Evolutionary conservation across 2,888 invertebrate genomes (phyloP).

Genomic region (Acrobasis consociella): DNA sequence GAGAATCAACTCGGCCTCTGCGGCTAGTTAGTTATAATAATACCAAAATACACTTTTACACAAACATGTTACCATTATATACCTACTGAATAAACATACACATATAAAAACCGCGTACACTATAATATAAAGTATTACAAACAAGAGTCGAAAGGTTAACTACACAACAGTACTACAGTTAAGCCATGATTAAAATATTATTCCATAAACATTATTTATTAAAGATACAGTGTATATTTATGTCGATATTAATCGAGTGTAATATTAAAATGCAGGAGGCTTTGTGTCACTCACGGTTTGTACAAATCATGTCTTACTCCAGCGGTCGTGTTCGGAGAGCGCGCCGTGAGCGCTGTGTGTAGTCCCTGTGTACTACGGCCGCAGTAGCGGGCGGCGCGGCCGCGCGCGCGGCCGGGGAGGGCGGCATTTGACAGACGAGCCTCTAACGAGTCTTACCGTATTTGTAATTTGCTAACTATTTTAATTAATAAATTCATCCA

Average conservation of each 20-base stretch:
- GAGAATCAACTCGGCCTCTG: conserved; percentile 44
- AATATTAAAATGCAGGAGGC: conserved; percentile 65
- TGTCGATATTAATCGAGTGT: conserved; percentile 69
- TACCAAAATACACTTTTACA: conserved; percentile 81
- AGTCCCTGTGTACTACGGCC: conserved; percentile 2
- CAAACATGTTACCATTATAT: conserved; percentile 73
- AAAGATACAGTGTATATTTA: conserved; percentile 74
- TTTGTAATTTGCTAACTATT: conserved; percentile 83
- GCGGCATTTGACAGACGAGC: conserved; percentile 76
- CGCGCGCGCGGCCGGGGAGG: conserved; percentile 40
- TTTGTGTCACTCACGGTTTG: conserved; percentile 48
- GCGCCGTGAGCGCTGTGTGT: conserved; percentile 23
- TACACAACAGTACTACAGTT: conserved; percentile 81
- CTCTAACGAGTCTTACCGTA: conserved; percentile 81
- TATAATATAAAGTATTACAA: conserved; percentile 80
- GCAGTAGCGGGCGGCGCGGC: conserved; percentile 36
- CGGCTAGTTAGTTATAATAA: conserved; percentile 60
- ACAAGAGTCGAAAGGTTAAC: conserved; percentile 79
- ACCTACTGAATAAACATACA: conserved; percentile 82
- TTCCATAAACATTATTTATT: conserved; percentile 72
- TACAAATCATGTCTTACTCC: conserved; percentile 29
- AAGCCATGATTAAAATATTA: conserved; percentile 81
- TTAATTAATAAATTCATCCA: conserved; percentile 83
- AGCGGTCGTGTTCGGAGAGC: conserved; percentile 3
- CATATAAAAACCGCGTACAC: conserved; percentile 82